These are phyloP conservation scores for Garra rufa DNA, from an alignment of 2,113 vertebrate genomes.

Conservation along the genomic window DNA sequence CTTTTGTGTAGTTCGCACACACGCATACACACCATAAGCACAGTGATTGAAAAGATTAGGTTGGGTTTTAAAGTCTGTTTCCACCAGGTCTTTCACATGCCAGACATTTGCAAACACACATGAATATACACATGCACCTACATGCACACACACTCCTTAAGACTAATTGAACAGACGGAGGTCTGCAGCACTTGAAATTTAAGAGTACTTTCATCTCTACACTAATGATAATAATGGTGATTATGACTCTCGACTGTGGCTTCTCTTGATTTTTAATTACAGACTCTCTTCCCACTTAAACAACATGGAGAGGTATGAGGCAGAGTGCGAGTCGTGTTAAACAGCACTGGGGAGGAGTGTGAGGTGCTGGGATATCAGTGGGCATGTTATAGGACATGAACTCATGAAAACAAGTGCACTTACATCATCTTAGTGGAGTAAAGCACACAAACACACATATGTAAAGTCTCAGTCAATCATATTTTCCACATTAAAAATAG, in stretches of 20 bases:
- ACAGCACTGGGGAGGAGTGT: not conserved
- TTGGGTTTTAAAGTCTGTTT: not conserved
- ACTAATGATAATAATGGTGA: constrained; percentile 70
- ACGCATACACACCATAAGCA: constrained; percentile 26
- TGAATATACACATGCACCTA: constrained; percentile 6
- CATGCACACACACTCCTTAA: constrained; percentile 23
- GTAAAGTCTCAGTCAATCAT: not conserved
- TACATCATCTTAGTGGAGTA: not conserved
- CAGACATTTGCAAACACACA: constrained; percentile 35
- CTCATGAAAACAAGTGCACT: not conserved
- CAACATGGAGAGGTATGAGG: constrained; percentile 34
- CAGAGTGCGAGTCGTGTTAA: not conserved
- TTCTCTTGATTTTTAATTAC: constrained; percentile 70
- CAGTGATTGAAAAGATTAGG: not conserved
- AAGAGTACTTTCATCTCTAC: constrained; percentile 60
- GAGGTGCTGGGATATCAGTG: constrained; percentile 6
- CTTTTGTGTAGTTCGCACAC: not conserved
- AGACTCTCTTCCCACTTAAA: constrained; percentile 58
- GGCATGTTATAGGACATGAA: not conserved
- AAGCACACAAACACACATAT: not conserved
- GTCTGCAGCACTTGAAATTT: constrained; percentile 60
- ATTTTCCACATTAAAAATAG: not conserved
- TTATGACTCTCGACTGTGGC: constrained; percentile 62
- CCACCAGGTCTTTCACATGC: not conserved
- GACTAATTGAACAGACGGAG: constrained; percentile 57